Evolutionary conservation across 2,888 invertebrate genomes (phyloP), one percentile per base, ranked within the genome.

Genomic region (Pollenia labialis): DNA sequence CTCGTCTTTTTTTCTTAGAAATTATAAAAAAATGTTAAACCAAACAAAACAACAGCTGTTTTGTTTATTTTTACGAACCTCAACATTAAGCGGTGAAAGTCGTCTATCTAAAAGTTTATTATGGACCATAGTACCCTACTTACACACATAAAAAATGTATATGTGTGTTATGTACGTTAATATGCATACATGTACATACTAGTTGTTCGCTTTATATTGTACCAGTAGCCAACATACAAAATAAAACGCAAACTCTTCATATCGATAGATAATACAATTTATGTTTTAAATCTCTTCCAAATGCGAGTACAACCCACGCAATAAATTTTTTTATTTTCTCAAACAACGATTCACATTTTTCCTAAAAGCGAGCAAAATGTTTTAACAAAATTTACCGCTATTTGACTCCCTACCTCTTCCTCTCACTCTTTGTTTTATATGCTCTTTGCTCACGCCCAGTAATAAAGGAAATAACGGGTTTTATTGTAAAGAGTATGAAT

Each of bases 71-170:
- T 12, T 48, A 50, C 16, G 14, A 81, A 44, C 14, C 16, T 10
- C 32, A 54, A 60, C n/a, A 69, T 81, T 48, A 72, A 66, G 60
- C 66, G 79, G 66, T 79, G 72, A 82, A 76, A 82, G 76, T 62
- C 69, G 16, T 23, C n/a, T 48, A 40, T 54, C 32, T 52, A 75
- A 46, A 60, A 83, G 66, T 54, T 76, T 66, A 72, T 58, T 46
- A 54, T 40, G 40, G 42, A 60, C 52, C 72, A 74, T 54, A 79
- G 79, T 84, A 84, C 66, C 84, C 79, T 79, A 79, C 66, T 74
- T 74, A 72, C 40, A 72, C 56, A 58, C 8, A 16, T 14, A 54
- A 32, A 71, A 1, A 40, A 32, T 12, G 4, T 14, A 23, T 40
- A 50, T 10, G 42, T 42, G n/a, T 16, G 42, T 16, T 48, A 44